Evolutionary conservation across 2,113 vertebrate species (phyloP).

Genomic region (Dasypus novemcinctus): DNA sequence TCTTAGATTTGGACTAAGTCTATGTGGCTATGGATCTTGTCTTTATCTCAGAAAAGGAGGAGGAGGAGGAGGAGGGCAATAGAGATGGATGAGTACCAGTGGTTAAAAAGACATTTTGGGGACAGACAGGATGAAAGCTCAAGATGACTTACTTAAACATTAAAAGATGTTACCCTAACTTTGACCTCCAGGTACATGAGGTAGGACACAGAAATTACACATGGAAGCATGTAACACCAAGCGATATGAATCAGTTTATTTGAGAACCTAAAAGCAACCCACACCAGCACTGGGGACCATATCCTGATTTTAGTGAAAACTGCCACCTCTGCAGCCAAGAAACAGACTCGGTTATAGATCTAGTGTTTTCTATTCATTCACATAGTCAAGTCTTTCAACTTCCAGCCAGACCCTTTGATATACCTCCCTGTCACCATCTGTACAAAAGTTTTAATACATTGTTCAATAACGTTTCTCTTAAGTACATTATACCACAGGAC

Average conservation of each 20-base stretch:
- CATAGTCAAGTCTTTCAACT: too few relatives aligned
- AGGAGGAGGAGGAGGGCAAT: too few relatives aligned
- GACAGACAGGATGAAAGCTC: not conserved
- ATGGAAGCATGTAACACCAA: too few relatives aligned
- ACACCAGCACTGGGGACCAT: not conserved
- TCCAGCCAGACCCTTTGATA: not conserved
- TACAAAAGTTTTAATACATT: rapidly evolving
- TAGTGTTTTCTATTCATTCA: rapidly evolving
- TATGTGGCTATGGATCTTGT: not conserved
- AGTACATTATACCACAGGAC: rapidly evolving
- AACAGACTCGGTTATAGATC: not conserved
- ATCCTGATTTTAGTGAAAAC: not conserved
- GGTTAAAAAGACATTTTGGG: not conserved
- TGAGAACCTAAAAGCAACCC: not conserved
- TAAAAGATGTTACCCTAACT: not conserved
- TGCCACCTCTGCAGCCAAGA: not conserved
- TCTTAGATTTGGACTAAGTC: not conserved
- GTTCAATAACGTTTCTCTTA: not conserved
- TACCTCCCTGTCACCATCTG: not conserved
- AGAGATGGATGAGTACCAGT: not conserved
- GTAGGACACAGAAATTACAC: not conserved
- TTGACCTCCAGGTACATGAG: not conserved
- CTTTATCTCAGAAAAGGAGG: not conserved
- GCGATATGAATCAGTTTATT: not conserved
- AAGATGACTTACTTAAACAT: not conserved